A percentile compares a stretch with the other conserved stretches of the same genome.
Evolutionary conservation across 1,140 invertebrate genomes (phyloP).

Genomic region (Teleogryllus occipitalis): DNA sequence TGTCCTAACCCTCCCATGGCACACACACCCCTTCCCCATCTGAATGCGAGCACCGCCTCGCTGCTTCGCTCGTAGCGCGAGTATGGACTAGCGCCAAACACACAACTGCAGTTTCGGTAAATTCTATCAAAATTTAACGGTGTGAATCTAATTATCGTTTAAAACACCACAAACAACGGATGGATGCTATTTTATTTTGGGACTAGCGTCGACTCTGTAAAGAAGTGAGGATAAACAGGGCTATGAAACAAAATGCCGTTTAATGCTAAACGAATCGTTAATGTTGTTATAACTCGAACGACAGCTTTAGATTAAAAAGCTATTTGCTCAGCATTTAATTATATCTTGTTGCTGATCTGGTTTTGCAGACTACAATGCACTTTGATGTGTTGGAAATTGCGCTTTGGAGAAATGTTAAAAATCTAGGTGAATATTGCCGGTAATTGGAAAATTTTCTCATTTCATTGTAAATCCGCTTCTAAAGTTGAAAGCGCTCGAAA

Average conservation of each 20-base stretch:
- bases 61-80: no score
- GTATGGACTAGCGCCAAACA: not conserved
- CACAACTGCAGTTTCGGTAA: not conserved
- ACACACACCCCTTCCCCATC: no score
- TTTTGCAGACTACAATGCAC: not conserved
- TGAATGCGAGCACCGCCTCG: no score
- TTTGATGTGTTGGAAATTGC: not conserved
- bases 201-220: not conserved
- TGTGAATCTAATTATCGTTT: conserved; percentile 1
- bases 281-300: not conserved
- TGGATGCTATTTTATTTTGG: not conserved
- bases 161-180: not conserved
- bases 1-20: no score
- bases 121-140: conserved; percentile 5
- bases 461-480: not conserved
- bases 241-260: not conserved
- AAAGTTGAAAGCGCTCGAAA: no score
- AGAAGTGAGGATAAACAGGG: not conserved
- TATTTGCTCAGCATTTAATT: not conserved
- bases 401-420: not conserved
- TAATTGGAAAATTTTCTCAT: not conserved
- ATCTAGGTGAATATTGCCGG: not conserved
- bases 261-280: conserved; percentile 1
- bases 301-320: not conserved
- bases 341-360: not conserved